phyloP scores from a whole-genome alignment of 2,888 invertebrate species.

The Cactoblastis cactorum region DNA sequence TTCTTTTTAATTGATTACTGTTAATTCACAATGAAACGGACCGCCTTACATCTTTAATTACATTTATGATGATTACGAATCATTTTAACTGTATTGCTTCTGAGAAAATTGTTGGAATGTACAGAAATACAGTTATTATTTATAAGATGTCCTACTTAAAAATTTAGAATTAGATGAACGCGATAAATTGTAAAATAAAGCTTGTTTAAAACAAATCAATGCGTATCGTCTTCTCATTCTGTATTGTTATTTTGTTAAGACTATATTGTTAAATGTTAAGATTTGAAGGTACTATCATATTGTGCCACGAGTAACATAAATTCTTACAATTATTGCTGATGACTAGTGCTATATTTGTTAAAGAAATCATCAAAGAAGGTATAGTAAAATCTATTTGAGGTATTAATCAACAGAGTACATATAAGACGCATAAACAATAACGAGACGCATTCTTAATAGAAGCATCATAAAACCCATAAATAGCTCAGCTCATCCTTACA shows the following conservation, averaged over 20 bases:
- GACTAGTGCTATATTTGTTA: constrained; percentile 43
- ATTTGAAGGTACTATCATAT: constrained; percentile 26
- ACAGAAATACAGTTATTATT: background rate
- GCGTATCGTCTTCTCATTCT: background rate
- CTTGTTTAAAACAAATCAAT: background rate
- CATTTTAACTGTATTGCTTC: constrained; percentile 38
- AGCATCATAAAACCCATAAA: constrained; percentile 47
- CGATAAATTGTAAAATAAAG: background rate
- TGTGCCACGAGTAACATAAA: constrained; percentile 29
- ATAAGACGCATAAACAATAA: constrained; percentile 57
- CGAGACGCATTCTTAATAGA: constrained; percentile 40
- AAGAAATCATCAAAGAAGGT: constrained; percentile 16
- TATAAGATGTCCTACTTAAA: background rate
- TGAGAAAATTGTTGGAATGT: constrained; percentile 18
- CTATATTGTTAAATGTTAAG: constrained; percentile 6
- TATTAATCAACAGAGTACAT: constrained; percentile 29
- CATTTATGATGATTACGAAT: constrained; percentile 57
- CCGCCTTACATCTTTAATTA: constrained; percentile 62
- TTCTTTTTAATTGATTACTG: constrained; percentile 66
- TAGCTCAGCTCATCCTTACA: constrained; percentile 47
- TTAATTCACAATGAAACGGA: constrained; percentile 60
- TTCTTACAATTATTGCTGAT: constrained; percentile 52
- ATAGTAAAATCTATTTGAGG: constrained; percentile 10
- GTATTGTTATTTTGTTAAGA: constrained; percentile 2
- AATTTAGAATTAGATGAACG: background rate